A percentile compares a stretch with the other conserved stretches of the same genome.
phyloP scores from a whole-genome alignment of 2,888 invertebrate species.

The Antheraea yamamai region DNA sequence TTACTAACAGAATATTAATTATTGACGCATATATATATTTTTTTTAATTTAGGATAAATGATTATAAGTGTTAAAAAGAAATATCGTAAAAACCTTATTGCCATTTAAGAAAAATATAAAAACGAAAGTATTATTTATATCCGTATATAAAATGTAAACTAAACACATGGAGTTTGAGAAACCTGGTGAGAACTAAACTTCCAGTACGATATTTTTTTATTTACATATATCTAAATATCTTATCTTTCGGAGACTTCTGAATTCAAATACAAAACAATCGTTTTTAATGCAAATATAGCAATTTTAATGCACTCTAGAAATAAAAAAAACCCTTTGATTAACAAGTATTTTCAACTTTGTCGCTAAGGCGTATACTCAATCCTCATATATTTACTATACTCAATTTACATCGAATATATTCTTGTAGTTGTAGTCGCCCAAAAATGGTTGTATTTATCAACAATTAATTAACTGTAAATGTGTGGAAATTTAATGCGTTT shows the following conservation, averaged over 20 bases:
- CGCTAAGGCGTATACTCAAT: no score
- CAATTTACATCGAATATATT: no score
- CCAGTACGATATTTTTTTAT: background rate
- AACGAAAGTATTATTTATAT: no score
- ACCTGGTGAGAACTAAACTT: background rate
- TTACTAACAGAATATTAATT: slow-evolving; percentile 31
- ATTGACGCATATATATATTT: background rate
- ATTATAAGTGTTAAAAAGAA: background rate
- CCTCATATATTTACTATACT: no score
- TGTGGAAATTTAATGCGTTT: slow-evolving; percentile 25
- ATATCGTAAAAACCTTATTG: background rate
- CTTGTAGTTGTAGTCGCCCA: no score
- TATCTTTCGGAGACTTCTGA: background rate
- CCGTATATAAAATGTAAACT: no score
- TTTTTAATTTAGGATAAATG: background rate
- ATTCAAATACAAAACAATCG: background rate
- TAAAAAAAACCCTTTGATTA: background rate
- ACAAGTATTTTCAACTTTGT: background rate
- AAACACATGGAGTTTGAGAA: background rate
- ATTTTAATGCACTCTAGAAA: background rate
- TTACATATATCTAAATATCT: background rate
- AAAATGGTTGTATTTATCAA: background rate
- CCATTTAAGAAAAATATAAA: no score
- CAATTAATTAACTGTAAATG: background rate
- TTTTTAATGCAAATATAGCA: background rate